Evolutionary conservation across 2,797 vertebrate species (phyloP), one percentile per base, ranked within the genome.

Genomic region (Discoglossus pictus): DNA sequence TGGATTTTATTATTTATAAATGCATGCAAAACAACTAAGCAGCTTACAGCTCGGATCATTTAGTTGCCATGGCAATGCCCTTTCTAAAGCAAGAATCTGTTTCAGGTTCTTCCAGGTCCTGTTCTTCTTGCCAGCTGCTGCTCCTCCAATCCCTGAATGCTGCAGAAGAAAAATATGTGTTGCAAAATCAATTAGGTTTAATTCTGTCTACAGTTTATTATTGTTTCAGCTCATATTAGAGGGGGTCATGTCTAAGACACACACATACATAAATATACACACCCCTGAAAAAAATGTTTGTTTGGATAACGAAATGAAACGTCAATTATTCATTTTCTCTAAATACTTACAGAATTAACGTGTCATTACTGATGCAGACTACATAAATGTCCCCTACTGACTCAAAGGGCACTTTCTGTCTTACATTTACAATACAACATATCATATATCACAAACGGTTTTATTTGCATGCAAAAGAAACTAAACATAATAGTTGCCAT

Each of bases 91-190:
- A 63, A 98, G 89, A 81, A 99, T 97, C 84, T 99, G 97, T 85
- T 99, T 99, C 65, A 99, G 92, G 82, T 99, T 99, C 86, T 98
- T 99, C 97, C 97, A 99, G 69, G 95, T 96, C 80, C 97, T 89
- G 74, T 97, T 98, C 88, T 99, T 99, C 84, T 98, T 99, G 76
- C 97, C 96, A 69, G 95, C 96, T 65, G 94, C 93, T 61, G 93
- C 96, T 39, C 97, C 97, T 55, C 97, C 96, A 35, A 98, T 96
- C 72, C 94, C 93, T 1, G 97, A 99, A 78, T 99, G 97, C 97
- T 99, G 72, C 48, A 76, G 72, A 78, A 43, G 60, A 66, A 80
- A 79, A 79, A 27, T 25, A 0, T 12, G 61, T 55, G 39, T 68
- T 69, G 76, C 65, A 65, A 73, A 71, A 35, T 20, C 67, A 76